Percentiles rank a stretch among this genome's conserved stretches.
These are phyloP conservation scores for Eriosoma lanigerum DNA, from an alignment of 1,140 invertebrate species.

Conservation along the genomic window DNA sequence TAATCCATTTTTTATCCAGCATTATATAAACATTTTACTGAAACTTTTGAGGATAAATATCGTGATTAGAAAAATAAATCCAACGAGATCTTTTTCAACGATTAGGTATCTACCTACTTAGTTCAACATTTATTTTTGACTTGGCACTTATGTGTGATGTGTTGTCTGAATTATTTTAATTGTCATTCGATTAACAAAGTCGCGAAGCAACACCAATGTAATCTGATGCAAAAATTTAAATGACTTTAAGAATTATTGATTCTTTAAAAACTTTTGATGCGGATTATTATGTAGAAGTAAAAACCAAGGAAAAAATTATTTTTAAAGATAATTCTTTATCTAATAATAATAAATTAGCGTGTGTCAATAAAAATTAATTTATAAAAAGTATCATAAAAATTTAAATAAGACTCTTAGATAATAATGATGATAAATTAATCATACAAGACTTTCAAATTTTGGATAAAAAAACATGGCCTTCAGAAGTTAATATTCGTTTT, in stretches of 20 bases:
- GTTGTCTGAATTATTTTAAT: conserved; percentile 7
- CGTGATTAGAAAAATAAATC: conserved; percentile 6
- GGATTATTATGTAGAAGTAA: not conserved
- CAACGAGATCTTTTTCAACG: not conserved
- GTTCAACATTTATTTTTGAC: conserved; percentile 6
- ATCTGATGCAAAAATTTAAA: not conserved
- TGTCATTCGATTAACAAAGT: conserved; percentile 13
- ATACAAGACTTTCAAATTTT: conserved; percentile 1
- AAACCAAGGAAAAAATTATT: not conserved
- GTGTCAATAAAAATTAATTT: conserved; percentile 14
- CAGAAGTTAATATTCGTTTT: conserved; percentile 17
- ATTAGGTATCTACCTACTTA: too few relatives aligned
- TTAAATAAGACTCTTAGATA: conserved; percentile 9
- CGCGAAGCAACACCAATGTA: not conserved
- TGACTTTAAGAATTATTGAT: conserved; percentile 13
- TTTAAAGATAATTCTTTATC: conserved; percentile 9
- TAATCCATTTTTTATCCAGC: too few relatives aligned
- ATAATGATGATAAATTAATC: not conserved
- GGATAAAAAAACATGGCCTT: conserved; percentile 18
- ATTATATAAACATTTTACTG: conserved; percentile 9
- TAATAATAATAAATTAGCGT: conserved; percentile 20
- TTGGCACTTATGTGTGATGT: conserved; percentile 37
- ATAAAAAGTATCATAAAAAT: not conserved
- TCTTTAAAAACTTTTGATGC: conserved; percentile 20
- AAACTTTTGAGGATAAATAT: conserved; percentile 3